These are phyloP conservation scores for Luehdorfia chinensis DNA, from an alignment of 1,140 invertebrate species.

Conservation along the genomic window DNA sequence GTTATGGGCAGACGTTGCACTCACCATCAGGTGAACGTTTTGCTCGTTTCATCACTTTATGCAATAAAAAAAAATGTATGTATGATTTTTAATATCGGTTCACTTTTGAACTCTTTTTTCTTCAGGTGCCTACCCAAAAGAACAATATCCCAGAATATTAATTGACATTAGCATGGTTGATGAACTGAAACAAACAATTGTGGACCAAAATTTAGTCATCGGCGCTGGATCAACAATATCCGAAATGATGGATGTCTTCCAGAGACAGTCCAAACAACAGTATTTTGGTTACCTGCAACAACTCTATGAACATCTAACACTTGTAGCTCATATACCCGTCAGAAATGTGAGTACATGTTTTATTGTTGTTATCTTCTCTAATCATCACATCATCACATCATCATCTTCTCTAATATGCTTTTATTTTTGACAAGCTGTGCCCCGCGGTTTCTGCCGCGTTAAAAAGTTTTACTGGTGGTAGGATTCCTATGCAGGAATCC, in stretches of 20 bases:
- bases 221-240: slow-evolving; percentile 79
- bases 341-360: slow-evolving; percentile 77
- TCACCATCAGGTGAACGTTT: too few species aligned
- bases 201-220: slow-evolving; percentile 64
- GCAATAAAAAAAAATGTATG: too few species aligned
- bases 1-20: too few species aligned
- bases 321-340: slow-evolving; percentile 81
- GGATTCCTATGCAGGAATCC: too few species aligned
- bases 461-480: too few species aligned
- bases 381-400: too few species aligned
- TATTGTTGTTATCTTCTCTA: too few species aligned
- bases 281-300: slow-evolving; percentile 77
- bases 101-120: neutral
- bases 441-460: too few species aligned
- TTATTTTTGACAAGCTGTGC: too few species aligned
- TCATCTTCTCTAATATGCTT: too few species aligned
- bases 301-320: slow-evolving; percentile 79
- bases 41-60: too few species aligned
- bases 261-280: slow-evolving; percentile 44
- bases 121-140: slow-evolving; percentile 42
- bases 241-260: slow-evolving; percentile 76
- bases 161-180: slow-evolving; percentile 83
- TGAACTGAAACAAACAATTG: slow-evolving; percentile 78
- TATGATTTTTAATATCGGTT: too few species aligned
- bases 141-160: slow-evolving; percentile 68